phyloP scores from a whole-genome alignment of 2,113 vertebrate genomes.

The Connochaetes taurinus region DNA sequence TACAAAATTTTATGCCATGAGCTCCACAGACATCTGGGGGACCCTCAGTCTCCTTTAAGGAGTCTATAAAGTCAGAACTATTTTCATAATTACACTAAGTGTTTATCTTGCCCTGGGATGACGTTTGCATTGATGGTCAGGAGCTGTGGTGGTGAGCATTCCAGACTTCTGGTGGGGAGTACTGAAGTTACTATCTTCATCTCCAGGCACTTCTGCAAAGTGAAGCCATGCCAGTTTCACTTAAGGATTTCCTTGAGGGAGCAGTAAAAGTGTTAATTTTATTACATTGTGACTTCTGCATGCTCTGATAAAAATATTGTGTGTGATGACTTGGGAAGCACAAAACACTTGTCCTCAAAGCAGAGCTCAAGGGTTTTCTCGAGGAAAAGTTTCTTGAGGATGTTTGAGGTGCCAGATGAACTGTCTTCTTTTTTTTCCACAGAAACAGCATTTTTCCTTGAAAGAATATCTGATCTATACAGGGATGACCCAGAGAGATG shows the following conservation, averaged over 20 bases:
- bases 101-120: rapidly evolving
- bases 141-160: rapidly evolving
- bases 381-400: rapidly evolving
- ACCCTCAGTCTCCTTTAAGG: not conserved
- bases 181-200: rapidly evolving
- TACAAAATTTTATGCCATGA: rapidly evolving
- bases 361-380: rapidly evolving
- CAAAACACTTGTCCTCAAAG: too few species aligned
- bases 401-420: not conserved
- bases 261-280: rapidly evolving
- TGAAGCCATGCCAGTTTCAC: rapidly evolving
- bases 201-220: rapidly evolving
- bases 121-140: rapidly evolving
- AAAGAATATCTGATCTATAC: too few species aligned
- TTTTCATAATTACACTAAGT: rapidly evolving
- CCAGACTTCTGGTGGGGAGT: rapidly evolving
- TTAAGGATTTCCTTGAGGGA: not conserved
- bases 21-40: rapidly evolving
- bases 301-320: rapidly evolving
- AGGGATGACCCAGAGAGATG: too few species aligned
- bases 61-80: rapidly evolving
- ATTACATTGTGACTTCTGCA: too few species aligned
- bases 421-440: too few species aligned
- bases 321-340: rapidly evolving
- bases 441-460: not conserved